These are phyloP conservation scores for Hirundo rustica DNA, from an alignment of 2,797 vertebrate genomes.

Conservation along the genomic window DNA sequence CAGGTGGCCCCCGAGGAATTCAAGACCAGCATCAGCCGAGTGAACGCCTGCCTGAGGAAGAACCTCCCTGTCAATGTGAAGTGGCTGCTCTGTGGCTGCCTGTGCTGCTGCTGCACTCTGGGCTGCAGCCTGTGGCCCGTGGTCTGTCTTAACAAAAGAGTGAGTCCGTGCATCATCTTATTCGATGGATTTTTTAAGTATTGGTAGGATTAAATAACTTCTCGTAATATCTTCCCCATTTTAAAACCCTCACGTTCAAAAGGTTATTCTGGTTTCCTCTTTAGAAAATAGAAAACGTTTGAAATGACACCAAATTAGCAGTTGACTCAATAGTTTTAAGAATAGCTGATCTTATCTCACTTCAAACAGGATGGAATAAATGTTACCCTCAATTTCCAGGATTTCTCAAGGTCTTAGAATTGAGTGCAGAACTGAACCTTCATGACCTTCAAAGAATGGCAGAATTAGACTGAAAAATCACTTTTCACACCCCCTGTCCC, in stretches of 20 bases:
- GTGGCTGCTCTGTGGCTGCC: slow-evolving; percentile 97
- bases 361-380: background rate
- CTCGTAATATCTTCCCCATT: accelerated
- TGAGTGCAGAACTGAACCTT: background rate
- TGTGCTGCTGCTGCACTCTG: slow-evolving; percentile 98
- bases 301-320: background rate
- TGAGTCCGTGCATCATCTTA: slow-evolving; percentile 70
- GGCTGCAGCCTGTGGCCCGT: slow-evolving; percentile 99
- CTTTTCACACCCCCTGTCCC: background rate
- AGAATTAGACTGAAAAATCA: background rate
- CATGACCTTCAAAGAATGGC: background rate
- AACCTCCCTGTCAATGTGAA: slow-evolving; percentile 96
- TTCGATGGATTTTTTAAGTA: background rate
- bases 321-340: background rate
- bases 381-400: background rate
- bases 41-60: slow-evolving; percentile 95
- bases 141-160: slow-evolving; percentile 99
- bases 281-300: background rate
- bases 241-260: background rate
- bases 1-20: slow-evolving; percentile 99
- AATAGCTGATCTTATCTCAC: background rate
- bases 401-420: background rate
- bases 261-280: background rate
- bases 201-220: background rate
- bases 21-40: slow-evolving; percentile 93